A percentile compares a stretch with the other conserved stretches of the same genome.
Evolutionary conservation across 2,888 invertebrate genomes (phyloP).

Genomic region (Malthinus seriepunctatus): DNA sequence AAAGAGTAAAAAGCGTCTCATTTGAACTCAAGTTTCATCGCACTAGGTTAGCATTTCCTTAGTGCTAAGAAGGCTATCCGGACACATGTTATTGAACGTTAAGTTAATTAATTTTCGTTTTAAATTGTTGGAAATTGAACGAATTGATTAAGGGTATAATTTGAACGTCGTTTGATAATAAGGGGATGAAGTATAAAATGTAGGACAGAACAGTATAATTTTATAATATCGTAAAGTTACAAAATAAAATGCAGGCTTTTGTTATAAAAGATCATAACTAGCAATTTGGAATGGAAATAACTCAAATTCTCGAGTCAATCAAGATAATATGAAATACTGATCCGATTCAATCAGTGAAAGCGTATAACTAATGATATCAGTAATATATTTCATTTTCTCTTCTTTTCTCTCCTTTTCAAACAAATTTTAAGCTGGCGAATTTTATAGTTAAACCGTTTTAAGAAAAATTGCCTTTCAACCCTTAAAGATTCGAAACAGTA

Average conservation of each 20-base stretch:
- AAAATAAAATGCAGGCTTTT: constrained; percentile 18
- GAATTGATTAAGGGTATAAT: too few species aligned
- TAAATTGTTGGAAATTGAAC: too few species aligned
- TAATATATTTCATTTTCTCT: constrained; percentile 6
- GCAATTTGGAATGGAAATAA: constrained; percentile 21
- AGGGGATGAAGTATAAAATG: constrained; percentile 7
- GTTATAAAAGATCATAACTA: constrained; percentile 20
- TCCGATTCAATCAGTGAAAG: constrained; percentile 26
- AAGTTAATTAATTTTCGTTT: too few species aligned
- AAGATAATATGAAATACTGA: constrained; percentile 21
- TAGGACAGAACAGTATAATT: constrained; percentile 19
- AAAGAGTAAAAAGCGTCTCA: too few species aligned
- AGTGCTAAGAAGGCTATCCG: too few species aligned
- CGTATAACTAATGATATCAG: constrained; percentile 23
- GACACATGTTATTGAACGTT: too few species aligned
- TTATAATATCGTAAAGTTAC: constrained; percentile 13
- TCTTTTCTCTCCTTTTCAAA: background rate
- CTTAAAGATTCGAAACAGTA: constrained; percentile 31
- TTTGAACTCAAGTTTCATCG: too few species aligned
- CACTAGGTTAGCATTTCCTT: too few species aligned
- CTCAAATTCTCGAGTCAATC: constrained; percentile 6
- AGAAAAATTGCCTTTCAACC: constrained; percentile 28
- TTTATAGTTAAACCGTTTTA: constrained; percentile 27
- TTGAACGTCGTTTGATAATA: background rate
- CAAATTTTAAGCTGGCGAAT: constrained; percentile 16